phyloP scores from a whole-genome alignment of 1,140 invertebrate species.

The Hylaeus volcanicus region DNA sequence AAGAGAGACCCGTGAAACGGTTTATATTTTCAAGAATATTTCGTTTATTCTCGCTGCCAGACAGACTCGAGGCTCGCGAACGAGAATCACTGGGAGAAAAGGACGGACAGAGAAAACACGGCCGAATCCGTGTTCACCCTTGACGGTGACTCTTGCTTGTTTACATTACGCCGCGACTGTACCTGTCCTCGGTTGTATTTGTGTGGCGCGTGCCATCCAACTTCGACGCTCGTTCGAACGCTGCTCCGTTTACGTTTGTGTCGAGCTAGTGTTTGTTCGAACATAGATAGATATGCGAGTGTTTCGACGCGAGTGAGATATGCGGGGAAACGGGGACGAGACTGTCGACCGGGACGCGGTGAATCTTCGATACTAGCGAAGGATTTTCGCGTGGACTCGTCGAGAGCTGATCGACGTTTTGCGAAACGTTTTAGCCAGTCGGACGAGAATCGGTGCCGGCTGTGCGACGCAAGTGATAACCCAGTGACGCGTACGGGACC shows the following conservation, averaged over 20 bases:
- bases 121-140: constrained; percentile 15
- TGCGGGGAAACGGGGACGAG: constrained; percentile 15
- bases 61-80: background rate
- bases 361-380: background rate
- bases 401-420: no score
- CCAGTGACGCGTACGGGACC: background rate
- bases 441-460: background rate
- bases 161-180: constrained; percentile 14
- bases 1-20: background rate
- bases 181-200: background rate
- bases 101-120: constrained; percentile 11
- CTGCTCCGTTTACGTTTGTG: constrained; percentile 14
- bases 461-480: background rate
- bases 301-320: background rate
- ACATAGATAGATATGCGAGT: background rate
- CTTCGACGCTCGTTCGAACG: background rate
- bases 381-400: background rate
- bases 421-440: no score
- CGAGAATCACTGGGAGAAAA: background rate
- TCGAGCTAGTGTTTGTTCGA: background rate
- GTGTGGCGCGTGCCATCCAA: background rate
- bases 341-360: background rate
- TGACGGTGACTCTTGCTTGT: constrained; percentile 9
- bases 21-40: constrained; percentile 5
- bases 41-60: background rate